Conservation (phyloP, 1,140 invertebrate genomes). For the Theocolax elegans region DNA sequence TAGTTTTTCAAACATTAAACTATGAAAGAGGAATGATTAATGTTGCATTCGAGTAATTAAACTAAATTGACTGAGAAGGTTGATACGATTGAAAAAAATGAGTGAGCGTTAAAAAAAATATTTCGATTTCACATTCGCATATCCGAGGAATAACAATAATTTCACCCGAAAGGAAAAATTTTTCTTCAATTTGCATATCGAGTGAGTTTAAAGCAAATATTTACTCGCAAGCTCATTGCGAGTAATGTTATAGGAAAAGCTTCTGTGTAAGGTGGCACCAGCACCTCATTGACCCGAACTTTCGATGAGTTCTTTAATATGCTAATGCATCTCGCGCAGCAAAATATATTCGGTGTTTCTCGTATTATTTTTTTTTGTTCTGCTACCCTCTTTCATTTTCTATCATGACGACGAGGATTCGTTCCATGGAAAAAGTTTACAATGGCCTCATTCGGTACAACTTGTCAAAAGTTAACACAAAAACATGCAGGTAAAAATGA, state of each 20-base stretch:
- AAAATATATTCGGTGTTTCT: not conserved
- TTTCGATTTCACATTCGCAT: no score
- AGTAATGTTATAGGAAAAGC: not conserved
- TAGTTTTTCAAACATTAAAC: no score
- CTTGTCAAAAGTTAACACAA: not conserved
- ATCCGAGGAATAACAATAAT: no score
- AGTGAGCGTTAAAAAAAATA: no score
- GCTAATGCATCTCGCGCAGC: conserved; percentile 21
- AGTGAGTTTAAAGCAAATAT: not conserved
- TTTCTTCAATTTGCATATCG: not conserved
- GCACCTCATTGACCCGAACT: not conserved
- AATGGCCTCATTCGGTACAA: not conserved
- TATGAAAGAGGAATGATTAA: no score
- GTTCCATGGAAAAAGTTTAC: conserved; percentile 10
- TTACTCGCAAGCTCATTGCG: not conserved
- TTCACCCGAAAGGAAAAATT: no score
- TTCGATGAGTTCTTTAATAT: conserved; percentile 39
- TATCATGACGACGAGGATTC: not conserved
- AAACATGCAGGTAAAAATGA: not conserved
- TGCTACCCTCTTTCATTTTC: not conserved
- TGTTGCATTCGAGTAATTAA: no score
- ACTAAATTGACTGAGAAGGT: no score
- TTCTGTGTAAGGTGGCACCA: not conserved
- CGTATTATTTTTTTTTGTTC: not conserved
- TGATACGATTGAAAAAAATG: no score